Conservation (phyloP, 2,888 invertebrate genomes). For the Stenchaetothrips biformis region DNA sequence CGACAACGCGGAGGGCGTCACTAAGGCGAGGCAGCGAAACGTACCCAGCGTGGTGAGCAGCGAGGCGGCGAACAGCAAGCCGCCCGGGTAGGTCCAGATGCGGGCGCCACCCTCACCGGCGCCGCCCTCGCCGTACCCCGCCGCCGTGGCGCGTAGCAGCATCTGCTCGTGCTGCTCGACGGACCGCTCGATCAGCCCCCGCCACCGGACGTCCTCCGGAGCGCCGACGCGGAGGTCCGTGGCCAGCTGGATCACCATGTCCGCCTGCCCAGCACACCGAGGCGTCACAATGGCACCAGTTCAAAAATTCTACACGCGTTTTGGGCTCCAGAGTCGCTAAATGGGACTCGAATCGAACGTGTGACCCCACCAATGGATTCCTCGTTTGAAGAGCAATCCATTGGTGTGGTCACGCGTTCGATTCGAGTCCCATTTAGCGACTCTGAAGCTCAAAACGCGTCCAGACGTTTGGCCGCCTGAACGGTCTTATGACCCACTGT, state of each 20-base stretch:
- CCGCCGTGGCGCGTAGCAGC: slow-evolving; percentile 53
- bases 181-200: slow-evolving; percentile 54
- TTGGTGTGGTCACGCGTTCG: too few relatives aligned
- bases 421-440: too few relatives aligned
- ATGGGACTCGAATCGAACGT: too few relatives aligned
- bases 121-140: slow-evolving; percentile 53
- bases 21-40: slow-evolving; percentile 3
- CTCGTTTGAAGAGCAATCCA: too few relatives aligned
- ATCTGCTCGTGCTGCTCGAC: slow-evolving; percentile 54
- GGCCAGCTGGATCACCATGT: slow-evolving; percentile 58
- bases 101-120: slow-evolving; percentile 49
- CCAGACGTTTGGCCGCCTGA: too few relatives aligned
- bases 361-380: too few relatives aligned
- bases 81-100: slow-evolving; percentile 65
- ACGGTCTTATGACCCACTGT: too few relatives aligned
- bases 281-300: too few relatives aligned
- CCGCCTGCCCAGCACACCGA: too few relatives aligned
- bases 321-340: too few relatives aligned
- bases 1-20: neutral
- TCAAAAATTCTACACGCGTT: too few relatives aligned
- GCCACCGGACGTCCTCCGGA: slow-evolving; percentile 57
- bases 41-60: slow-evolving; percentile 64
- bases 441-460: too few relatives aligned
- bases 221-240: slow-evolving; percentile 59
- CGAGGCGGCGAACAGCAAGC: slow-evolving; percentile 62